phyloP scores from a whole-genome alignment of 2,797 vertebrate species.

The Poeciliopsis turneri region DNA sequence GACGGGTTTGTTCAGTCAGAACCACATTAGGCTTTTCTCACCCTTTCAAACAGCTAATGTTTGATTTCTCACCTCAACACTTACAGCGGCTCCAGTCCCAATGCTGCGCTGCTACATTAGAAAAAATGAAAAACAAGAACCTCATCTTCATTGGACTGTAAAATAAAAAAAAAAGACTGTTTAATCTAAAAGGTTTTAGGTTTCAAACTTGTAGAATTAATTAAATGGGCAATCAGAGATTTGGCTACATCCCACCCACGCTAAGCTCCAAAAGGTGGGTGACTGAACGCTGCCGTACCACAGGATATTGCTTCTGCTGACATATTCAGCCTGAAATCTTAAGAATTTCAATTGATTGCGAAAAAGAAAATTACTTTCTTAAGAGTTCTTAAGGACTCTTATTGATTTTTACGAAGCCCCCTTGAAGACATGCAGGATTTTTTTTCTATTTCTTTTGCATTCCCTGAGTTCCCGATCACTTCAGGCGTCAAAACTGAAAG shows the following conservation, averaged over 20 bases:
- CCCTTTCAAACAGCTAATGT: not conserved
- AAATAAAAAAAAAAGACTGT: not conserved
- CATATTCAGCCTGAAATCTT: not conserved
- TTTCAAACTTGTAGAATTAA: not conserved
- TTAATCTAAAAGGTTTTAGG: not conserved
- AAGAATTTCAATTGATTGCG: not conserved
- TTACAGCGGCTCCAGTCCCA: not conserved
- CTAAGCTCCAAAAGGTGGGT: not conserved
- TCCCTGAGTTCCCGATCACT: no score
- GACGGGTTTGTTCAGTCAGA: not conserved
- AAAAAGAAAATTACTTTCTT: not conserved
- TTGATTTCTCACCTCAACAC: not conserved
- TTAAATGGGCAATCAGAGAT: not conserved
- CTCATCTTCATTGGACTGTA: not conserved
- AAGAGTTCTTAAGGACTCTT: not conserved
- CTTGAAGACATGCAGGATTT: no score
- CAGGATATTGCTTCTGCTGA: not conserved
- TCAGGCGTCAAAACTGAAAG: no score
- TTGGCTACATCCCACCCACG: not conserved
- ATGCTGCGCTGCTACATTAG: not conserved
- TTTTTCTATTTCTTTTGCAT: no score
- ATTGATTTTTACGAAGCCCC: no score
- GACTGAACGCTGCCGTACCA: not conserved
- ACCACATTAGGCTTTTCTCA: not conserved
- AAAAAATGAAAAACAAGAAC: not conserved